Base-by-base conservation (phyloP, 1,140 invertebrate species). In the Cardiocondyla obscurior region DNA sequence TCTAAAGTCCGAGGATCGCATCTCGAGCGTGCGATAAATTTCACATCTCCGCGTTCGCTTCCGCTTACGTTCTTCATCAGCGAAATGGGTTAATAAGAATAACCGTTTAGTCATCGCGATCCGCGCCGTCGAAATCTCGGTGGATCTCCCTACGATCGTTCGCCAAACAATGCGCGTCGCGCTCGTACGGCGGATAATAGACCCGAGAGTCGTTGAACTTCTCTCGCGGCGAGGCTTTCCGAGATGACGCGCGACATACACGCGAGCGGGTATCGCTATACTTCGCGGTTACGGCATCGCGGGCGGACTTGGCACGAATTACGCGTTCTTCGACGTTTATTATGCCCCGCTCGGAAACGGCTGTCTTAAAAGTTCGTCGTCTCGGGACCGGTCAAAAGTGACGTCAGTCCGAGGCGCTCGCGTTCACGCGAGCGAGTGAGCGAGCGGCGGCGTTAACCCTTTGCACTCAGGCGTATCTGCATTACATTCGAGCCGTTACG, bases 351-450 rank as follows among this genome's bases (percentile, higher is more conserved):
- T 79, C 62, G 62, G 74, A 79, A 79, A 79, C 36, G 74, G 62
- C 55, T 79, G 62, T 79, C 74, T 79, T 67, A 79, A 79, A n/a
- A 79, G 74, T 79, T 79, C 74, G 74, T 79, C 74, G 74, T 79
- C 74, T 77, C 44, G 46, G 74, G 62, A 55, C 74, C 74, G 74
- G 62, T 79, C 74, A 79, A 22, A 69, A 79, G 33, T 79, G 74
- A 79, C 74, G 74, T 79, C 74, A 79, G 62, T 62, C 36, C 46
- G 62, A 25, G 46, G 46, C 46, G 74, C n/a, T 79, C 62, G 62
- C 74, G 62, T 53, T 44, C 51, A 67, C 10, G 60, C 33, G 33
- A 67, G 57, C 33, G 67, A 70, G 49, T 14, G 49, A 72, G n/a
- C 44, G 44, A 69, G 30, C 60, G 74, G 46, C 74, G 22, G 69